These are phyloP conservation scores for Dinocampus coccinellae DNA, from an alignment of 2,888 invertebrate genomes.

Conservation along the genomic window DNA sequence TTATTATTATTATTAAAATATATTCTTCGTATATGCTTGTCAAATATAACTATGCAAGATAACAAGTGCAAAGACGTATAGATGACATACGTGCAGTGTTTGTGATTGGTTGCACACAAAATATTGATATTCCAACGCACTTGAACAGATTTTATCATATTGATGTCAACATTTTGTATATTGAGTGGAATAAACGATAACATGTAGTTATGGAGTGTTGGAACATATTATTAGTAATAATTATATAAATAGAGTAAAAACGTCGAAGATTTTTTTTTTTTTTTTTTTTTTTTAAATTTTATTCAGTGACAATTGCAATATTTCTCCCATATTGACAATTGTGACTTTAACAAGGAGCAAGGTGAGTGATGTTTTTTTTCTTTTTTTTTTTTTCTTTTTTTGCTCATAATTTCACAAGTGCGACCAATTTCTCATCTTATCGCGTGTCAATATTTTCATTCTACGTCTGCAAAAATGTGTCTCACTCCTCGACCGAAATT, in stretches of 20 bases:
- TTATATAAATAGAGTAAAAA: background rate
- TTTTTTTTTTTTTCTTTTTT: constrained; percentile 13
- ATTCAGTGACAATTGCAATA: background rate
- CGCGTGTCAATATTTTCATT: constrained; percentile 24
- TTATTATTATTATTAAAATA: background rate
- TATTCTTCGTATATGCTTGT: background rate
- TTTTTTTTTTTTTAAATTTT: too few species aligned
- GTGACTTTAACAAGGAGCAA: background rate
- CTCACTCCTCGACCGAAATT: background rate
- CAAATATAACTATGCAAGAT: background rate
- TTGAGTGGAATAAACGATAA: background rate
- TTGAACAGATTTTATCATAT: background rate
- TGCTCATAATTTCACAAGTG: background rate
- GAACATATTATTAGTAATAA: background rate
- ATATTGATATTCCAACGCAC: background rate
- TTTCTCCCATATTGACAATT: constrained; percentile 20
- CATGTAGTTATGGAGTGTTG: background rate
- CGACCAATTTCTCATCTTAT: constrained; percentile 9
- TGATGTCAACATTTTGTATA: background rate
- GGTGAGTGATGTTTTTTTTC: background rate
- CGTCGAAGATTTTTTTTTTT: background rate
- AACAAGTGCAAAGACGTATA: background rate
- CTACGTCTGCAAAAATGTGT: background rate
- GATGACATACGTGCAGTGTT: too few species aligned
- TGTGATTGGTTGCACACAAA: background rate